Percentiles rank a stretch among this genome's conserved stretches.
phyloP scores from a whole-genome alignment of 2,113 vertebrate genomes.

The Lota lota region DNA sequence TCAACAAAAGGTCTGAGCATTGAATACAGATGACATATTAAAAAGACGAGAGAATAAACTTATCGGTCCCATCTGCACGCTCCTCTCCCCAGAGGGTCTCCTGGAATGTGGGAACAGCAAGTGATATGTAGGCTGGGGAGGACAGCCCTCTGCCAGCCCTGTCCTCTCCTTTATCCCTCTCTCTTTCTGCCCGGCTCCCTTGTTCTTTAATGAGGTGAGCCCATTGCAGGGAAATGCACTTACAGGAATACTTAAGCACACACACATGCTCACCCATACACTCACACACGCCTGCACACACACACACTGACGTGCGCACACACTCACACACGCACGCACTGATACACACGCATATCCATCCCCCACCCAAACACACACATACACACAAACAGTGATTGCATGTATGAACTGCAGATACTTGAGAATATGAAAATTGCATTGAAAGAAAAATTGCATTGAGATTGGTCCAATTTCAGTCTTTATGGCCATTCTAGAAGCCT shows the following conservation, averaged over 20 bases:
- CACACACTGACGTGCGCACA: not conserved
- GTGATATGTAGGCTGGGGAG: conserved; percentile 54
- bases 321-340: not conserved
- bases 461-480: too few relatives aligned
- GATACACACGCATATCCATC: not conserved
- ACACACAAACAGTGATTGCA: too few relatives aligned
- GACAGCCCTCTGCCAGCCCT: conserved; percentile 41
- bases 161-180: conserved; percentile 41
- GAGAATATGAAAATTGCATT: too few relatives aligned
- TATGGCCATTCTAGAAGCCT: too few relatives aligned
- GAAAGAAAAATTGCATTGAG: too few relatives aligned
- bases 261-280: not conserved
- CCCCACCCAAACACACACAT: too few relatives aligned
- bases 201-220: conserved; percentile 29
- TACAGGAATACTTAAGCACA: not conserved
- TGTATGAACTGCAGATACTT: too few relatives aligned
- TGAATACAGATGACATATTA: conserved; percentile 25
- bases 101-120: conserved; percentile 62
- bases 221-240: conserved; percentile 24
- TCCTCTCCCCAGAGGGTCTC: conserved; percentile 50
- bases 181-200: conserved; percentile 36
- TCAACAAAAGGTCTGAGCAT: conserved; percentile 3
- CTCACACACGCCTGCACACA: conserved; percentile 10
- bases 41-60: conserved; percentile 41
- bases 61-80: conserved; percentile 55